Conservation (phyloP, 2,113 vertebrate genomes). For the Dipodomys spectabilis region DNA sequence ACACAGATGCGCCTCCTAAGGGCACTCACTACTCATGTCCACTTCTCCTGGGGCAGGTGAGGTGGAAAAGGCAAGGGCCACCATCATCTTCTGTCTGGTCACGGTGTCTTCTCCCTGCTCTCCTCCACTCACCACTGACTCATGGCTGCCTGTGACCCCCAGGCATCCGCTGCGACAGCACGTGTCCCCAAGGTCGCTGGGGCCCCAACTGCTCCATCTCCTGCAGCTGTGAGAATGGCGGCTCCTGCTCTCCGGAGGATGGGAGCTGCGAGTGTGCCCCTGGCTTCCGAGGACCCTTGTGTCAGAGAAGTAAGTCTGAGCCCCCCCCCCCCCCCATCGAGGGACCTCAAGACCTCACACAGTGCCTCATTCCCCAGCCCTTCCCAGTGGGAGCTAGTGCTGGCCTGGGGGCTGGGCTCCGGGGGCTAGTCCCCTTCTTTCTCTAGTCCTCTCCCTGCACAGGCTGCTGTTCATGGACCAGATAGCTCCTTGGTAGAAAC, state of each 20-base stretch:
- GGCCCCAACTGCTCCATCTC: conserved; percentile 97
- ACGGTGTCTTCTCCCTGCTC: no score
- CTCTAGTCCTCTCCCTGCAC: background rate
- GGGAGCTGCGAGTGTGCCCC: conserved; percentile 97
- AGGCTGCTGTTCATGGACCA: background rate
- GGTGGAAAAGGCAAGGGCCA: background rate
- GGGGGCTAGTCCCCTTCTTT: background rate
- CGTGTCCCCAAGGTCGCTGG: conserved; percentile 94
- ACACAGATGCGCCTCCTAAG: rapidly evolving
- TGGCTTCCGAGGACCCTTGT: conserved; percentile 95
- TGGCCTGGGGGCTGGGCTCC: background rate
- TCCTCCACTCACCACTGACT: background rate
- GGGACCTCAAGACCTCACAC: background rate
- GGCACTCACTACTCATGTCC: background rate
- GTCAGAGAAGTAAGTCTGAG: conserved; percentile 95
- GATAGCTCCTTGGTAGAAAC: background rate
- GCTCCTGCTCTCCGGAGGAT: conserved; percentile 96
- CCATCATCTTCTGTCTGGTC: background rate
- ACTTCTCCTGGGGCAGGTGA: background rate
- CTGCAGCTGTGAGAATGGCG: conserved; percentile 97
- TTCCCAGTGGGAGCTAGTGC: background rate
- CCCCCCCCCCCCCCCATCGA: rapidly evolving
- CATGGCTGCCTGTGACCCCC: conserved; percentile 13
- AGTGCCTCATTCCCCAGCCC: background rate
- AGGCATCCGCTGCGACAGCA: conserved; percentile 97